phyloP scores from a whole-genome alignment of 2,113 vertebrate genomes.

The Ivindomyrus marchei region DNA sequence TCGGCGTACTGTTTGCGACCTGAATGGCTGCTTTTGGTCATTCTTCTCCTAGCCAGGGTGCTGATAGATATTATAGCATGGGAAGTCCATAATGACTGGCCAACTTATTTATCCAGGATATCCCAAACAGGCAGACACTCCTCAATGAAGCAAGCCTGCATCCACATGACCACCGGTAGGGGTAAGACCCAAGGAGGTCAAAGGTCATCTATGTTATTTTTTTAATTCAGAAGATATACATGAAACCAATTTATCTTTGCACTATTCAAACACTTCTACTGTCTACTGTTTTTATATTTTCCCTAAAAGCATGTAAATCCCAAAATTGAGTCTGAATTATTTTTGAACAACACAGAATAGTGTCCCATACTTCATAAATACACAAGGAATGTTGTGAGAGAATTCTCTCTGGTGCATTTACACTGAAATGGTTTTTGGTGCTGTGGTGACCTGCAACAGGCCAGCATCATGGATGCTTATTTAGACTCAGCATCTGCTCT shows the following conservation, averaged over 20 bases:
- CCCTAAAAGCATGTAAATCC: not conserved
- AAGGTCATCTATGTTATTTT: constrained; percentile 45
- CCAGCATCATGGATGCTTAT: not conserved
- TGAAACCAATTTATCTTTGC: not conserved
- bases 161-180: not conserved
- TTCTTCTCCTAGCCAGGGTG: constrained; percentile 30
- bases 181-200: constrained; percentile 23
- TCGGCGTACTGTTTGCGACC: constrained; percentile 20
- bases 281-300: not conserved
- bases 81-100: constrained; percentile 33
- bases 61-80: constrained; percentile 34
- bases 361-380: not conserved
- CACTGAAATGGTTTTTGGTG: not conserved
- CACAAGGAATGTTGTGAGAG: not conserved
- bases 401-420: not conserved
- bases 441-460: not conserved
- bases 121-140: constrained; percentile 30
- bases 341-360: not conserved
- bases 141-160: not conserved
- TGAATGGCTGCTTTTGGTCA: constrained; percentile 27
- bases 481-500: not conserved
- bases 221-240: not conserved
- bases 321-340: not conserved
- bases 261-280: not conserved
- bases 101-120: constrained; percentile 41